A percentile compares a stretch with the other conserved stretches of the same genome.
Conservation (phyloP, 2,797 vertebrate species). For the Lutra lutra region DNA sequence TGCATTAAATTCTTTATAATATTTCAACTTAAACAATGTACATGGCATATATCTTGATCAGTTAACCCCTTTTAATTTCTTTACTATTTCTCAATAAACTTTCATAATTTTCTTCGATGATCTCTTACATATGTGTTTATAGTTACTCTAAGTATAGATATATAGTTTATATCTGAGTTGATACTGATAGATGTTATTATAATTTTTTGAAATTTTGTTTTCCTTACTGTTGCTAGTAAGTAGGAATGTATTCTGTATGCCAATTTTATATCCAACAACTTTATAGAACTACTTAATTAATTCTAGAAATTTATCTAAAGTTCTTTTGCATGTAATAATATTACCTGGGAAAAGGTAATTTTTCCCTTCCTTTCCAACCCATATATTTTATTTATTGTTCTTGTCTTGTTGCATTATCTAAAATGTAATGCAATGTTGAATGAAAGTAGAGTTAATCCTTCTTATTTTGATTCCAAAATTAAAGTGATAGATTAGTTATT, state of each 20-base stretch:
- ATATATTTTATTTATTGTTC: slow-evolving; percentile 18
- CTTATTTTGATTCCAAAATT: neutral
- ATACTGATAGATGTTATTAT: neutral
- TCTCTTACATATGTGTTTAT: neutral
- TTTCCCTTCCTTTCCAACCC: neutral
- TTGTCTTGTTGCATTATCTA: neutral
- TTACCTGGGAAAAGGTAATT: neutral
- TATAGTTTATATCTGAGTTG: neutral
- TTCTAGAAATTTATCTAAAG: neutral
- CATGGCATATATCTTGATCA: neutral
- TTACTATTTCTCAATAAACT: slow-evolving; percentile 17
- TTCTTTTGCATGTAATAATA: neutral
- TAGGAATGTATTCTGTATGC: neutral
- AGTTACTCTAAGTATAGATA: neutral
- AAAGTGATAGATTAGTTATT: neutral
- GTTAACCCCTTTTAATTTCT: neutral
- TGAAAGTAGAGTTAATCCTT: neutral
- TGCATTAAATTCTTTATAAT: neutral
- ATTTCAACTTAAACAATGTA: neutral
- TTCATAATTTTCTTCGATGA: neutral
- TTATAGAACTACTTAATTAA: neutral
- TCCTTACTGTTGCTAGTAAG: neutral
- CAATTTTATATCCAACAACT: neutral
- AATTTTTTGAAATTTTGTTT: neutral
- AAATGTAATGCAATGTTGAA: neutral